These are phyloP conservation scores for Nyctibius bracteatus DNA, from an alignment of 2,113 vertebrate species.

Conservation along the genomic window DNA sequence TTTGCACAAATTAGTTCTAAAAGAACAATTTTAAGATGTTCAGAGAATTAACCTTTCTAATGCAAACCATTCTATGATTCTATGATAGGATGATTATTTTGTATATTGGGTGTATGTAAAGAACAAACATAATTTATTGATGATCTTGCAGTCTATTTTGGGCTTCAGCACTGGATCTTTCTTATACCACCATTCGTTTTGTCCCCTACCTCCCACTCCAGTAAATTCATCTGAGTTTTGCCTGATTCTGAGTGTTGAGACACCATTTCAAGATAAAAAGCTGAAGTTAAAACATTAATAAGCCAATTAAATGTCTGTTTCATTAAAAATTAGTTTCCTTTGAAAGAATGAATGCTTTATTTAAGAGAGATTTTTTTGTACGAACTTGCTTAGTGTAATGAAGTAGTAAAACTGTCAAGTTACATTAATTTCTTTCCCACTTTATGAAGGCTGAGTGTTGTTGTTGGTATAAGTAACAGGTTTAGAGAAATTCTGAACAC, in stretches of 20 bases:
- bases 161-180: neutral
- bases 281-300: neutral
- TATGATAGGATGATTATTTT: too few relatives aligned
- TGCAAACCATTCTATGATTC: too few relatives aligned
- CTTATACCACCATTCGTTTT: neutral
- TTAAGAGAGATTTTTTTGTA: neutral
- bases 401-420: neutral
- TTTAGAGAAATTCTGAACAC: neutral
- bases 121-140: neutral
- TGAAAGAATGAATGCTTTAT: neutral
- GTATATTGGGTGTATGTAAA: neutral
- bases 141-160: neutral
- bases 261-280: neutral
- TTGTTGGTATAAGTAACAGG: neutral
- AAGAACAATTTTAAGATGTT: neutral
- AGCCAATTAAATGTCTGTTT: neutral
- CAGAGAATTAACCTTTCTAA: neutral
- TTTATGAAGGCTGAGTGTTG: neutral
- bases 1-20: neutral
- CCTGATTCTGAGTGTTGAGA: neutral
- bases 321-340: neutral
- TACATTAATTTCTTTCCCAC: neutral
- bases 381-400: neutral
- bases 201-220: accelerated
- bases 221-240: neutral